A percentile compares a stretch with the other conserved stretches of the same genome.
Conservation (phyloP, 2,888 invertebrate genomes). For the Coenonympha arcania region DNA sequence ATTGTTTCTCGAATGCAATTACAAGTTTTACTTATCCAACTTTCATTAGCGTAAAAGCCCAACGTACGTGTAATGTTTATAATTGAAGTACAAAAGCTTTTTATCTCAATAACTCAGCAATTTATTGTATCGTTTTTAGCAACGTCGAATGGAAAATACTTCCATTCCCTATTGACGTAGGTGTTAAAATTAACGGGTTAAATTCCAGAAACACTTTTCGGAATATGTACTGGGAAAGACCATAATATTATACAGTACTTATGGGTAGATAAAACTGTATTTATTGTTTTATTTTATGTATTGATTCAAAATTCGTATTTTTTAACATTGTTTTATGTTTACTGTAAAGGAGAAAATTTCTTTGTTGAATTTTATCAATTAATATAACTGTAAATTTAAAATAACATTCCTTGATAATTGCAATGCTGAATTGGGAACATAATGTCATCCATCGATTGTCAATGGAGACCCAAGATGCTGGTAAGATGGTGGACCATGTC, state of each 20-base stretch:
- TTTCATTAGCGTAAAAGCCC: constrained; percentile 5
- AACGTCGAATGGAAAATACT: constrained; percentile 1
- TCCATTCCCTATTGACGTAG: constrained; percentile 6
- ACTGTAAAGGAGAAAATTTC: too few relatives aligned
- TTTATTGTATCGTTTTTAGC: background rate
- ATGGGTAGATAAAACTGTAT: too few relatives aligned
- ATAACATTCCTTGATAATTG: too few relatives aligned
- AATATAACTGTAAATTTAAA: too few relatives aligned
- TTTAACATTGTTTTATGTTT: too few relatives aligned
- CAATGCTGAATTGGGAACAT: too few relatives aligned
- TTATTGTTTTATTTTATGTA: constrained; percentile 1
- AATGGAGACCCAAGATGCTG: too few relatives aligned
- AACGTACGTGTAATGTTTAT: background rate
- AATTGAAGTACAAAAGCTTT: background rate
- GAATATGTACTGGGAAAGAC: constrained; percentile 1
- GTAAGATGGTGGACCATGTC: too few relatives aligned
- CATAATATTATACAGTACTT: too few relatives aligned
- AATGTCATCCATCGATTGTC: too few relatives aligned
- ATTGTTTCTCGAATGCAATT: background rate
- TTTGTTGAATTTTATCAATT: too few relatives aligned
- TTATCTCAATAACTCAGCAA: background rate
- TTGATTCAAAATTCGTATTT: too few relatives aligned
- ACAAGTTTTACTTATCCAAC: background rate
- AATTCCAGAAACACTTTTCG: constrained; percentile 6
- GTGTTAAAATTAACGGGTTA: constrained; percentile 5